Conservation (phyloP, 2,797 vertebrate genomes). For the Merluccius polli region DNA sequence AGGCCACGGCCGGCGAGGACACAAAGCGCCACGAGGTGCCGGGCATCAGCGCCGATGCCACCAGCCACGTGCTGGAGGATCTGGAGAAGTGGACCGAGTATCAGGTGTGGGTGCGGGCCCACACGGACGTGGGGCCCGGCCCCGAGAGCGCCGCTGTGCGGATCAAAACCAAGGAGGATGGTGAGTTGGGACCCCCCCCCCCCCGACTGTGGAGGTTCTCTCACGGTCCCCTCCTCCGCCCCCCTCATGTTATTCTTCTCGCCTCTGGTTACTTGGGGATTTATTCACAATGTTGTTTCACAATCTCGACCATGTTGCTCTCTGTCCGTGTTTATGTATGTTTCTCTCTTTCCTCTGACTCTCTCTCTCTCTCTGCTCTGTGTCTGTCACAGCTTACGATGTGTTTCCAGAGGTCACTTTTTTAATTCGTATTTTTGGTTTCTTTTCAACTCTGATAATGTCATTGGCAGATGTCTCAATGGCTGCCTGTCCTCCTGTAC, state of each 20-base stretch:
- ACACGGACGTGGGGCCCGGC: constrained; percentile 95
- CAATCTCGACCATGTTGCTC: background rate
- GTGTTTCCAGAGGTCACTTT: background rate
- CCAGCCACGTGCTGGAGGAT: constrained; percentile 87
- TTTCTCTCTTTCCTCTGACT: constrained; percentile 3
- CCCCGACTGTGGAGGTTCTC: background rate
- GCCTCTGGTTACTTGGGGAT: background rate
- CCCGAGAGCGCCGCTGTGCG: constrained; percentile 88
- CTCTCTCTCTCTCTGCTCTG: constrained; percentile 21
- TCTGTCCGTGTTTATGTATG: background rate
- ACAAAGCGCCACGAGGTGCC: constrained; percentile 83
- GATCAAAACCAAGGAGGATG: constrained; percentile 94
- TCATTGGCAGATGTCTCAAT: background rate
- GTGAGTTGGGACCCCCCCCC: constrained; percentile 74
- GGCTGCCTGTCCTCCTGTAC: no score
- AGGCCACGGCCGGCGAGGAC: constrained; percentile 90
- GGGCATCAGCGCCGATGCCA: constrained; percentile 83
- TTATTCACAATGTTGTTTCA: background rate
- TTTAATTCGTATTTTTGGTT: background rate
- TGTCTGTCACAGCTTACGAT: background rate
- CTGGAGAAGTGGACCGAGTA: constrained; percentile 99
- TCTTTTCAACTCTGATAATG: background rate
- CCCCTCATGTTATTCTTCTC: background rate
- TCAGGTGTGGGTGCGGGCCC: constrained; percentile 97
- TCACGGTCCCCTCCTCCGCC: constrained; percentile 25